These are phyloP conservation scores for Pygoscelis adeliae DNA, from an alignment of 2,113 vertebrate genomes.

Conservation along the genomic window DNA sequence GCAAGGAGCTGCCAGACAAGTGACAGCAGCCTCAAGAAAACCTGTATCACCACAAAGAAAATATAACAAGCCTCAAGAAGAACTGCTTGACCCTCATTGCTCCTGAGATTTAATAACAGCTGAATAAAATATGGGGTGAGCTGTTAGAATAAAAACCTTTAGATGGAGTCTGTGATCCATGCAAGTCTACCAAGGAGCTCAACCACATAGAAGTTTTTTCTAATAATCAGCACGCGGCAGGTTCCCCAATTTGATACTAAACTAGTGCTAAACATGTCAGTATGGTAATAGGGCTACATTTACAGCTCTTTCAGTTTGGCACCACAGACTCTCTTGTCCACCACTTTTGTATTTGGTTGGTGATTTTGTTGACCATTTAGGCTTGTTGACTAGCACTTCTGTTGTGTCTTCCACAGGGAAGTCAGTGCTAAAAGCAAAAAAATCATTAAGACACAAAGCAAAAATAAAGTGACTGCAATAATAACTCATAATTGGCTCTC, in stretches of 20 bases:
- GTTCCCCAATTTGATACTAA: neutral
- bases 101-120: neutral
- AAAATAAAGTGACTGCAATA: neutral
- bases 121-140: neutral
- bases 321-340: neutral
- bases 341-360: neutral
- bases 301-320: neutral
- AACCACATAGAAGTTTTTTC: neutral
- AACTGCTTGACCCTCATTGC: neutral
- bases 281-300: neutral
- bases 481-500: neutral
- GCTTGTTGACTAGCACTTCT: neutral
- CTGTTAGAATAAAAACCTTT: neutral
- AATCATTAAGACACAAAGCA: neutral
- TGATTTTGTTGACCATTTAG: neutral
- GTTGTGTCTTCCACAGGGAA: neutral
- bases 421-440: neutral
- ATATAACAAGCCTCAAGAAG: neutral
- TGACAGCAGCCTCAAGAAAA: neutral
- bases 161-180: neutral
- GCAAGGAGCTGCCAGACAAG: neutral
- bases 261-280: neutral
- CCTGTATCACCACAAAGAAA: neutral
- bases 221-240: neutral
- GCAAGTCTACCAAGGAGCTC: neutral